Evolutionary conservation across 30 jellyfish, hydroid and myxozoan species (phyloP), one percentile per base, ranked within the genome.

Genomic region (Phacellophora camtschatica): DNA sequence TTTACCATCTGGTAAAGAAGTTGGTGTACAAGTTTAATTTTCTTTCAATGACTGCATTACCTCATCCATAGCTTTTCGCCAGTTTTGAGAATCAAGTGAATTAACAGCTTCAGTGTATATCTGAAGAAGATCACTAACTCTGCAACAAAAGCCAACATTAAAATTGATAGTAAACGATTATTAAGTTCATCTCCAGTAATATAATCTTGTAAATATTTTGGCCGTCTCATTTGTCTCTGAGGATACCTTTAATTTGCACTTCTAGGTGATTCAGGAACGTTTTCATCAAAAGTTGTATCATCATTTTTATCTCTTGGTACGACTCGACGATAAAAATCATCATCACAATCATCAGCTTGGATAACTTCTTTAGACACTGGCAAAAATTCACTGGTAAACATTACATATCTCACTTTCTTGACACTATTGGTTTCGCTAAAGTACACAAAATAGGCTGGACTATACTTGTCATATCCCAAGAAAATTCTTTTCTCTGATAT

Each of bases 401-500:
- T 36, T 66, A 67, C 87, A 74, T 0, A 15, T 51, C 87, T 74
- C 11, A 8, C 31, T 53, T 74, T 74, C 87, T 8, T 74, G n/a
- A 74, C 71, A 3, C 25, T 74, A 15, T 35, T 80, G 3, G 78
- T 80, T 23, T 80, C 86, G 0, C n/a, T 36, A 4, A 49, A 7
- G 34, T 34, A 80, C 11, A 80, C 91, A 46, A 63, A 36, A 41
- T 80, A 80, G 11, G 85, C 56, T 25, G 79, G 91, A 66, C 91
- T 80, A 65, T 50, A 8, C 55, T 55, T 49, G 43, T 80, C 91
- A 66, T 80, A 80, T 55, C 91, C 91, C 8, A 80, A n/a, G 41
- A 78, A 78, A 43, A 63, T 6, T 30, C 91, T 77, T 0, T 80
- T 80, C n/a, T n/a, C n/a, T n/a, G n/a, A n/a, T n/a, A n/a, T n/a